phyloP scores from a whole-genome alignment of 2,113 vertebrate species.

The Antidorcas marsupialis region DNA sequence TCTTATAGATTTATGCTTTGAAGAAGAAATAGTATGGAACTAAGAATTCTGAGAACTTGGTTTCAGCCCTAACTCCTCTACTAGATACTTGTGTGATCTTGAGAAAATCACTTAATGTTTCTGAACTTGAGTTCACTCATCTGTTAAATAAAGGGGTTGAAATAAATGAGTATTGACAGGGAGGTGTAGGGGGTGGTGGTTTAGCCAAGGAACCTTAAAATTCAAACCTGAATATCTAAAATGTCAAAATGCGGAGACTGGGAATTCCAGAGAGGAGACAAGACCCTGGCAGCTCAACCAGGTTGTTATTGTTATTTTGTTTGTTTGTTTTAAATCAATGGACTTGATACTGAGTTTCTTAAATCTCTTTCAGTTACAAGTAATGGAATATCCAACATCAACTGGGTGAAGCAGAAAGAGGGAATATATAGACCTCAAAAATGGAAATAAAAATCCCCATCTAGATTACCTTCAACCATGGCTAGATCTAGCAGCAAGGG shows the following conservation, averaged over 20 bases:
- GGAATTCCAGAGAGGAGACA: not conserved
- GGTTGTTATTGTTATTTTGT: not conserved
- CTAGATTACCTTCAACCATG: not conserved
- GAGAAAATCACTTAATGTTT: not conserved
- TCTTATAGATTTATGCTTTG: not conserved
- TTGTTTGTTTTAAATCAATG: not conserved
- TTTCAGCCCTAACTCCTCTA: not conserved
- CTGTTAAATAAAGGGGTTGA: not conserved
- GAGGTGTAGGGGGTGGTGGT: fast-evolving
- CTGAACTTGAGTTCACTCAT: not conserved
- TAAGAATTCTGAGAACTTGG: not conserved
- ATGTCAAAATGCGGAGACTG: not conserved
- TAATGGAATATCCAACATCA: not conserved
- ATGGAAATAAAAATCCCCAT: not conserved
- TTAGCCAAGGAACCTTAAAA: not conserved
- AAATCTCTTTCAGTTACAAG: not conserved
- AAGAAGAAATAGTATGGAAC: not conserved
- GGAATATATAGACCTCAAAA: not conserved
- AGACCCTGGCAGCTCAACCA: too few relatives aligned
- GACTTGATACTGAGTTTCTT: not conserved
- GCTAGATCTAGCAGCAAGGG: not conserved
- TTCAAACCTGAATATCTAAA: not conserved
- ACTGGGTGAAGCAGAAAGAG: not conserved
- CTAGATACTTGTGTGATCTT: not conserved
- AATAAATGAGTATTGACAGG: not conserved